phyloP scores from a whole-genome alignment of 2,888 invertebrate genomes.

The Hirtodrosophila alboralis region DNA sequence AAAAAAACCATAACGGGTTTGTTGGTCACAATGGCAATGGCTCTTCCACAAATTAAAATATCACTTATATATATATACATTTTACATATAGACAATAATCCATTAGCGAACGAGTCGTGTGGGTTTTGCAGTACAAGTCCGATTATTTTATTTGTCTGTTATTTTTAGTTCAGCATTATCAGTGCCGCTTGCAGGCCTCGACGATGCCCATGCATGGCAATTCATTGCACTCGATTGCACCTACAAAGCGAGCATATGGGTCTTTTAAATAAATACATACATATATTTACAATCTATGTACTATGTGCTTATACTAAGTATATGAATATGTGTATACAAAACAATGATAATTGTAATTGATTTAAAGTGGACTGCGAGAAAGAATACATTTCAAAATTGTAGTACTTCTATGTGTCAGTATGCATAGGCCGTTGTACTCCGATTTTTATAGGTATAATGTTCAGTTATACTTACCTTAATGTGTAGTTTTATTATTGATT shows the following conservation, averaged over 20 bases:
- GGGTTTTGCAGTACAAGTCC: not conserved
- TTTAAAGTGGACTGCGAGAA: slow-evolving; percentile 13
- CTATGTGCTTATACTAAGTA: slow-evolving; percentile 1
- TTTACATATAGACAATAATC: slow-evolving; percentile 12
- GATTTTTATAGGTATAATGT: slow-evolving; percentile 1
- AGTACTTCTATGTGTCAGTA: not conserved
- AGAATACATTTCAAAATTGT: slow-evolving; percentile 9
- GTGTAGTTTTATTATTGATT: not conserved
- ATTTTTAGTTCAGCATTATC: slow-evolving; percentile 55
- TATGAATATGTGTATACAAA: slow-evolving; percentile 14
- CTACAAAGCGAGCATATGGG: slow-evolving; percentile 30
- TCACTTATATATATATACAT: not conserved
- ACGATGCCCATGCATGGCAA: slow-evolving; percentile 37
- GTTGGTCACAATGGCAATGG: slow-evolving; percentile 37
- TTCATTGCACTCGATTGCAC: slow-evolving; percentile 56
- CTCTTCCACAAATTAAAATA: slow-evolving; percentile 73
- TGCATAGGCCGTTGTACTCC: not conserved
- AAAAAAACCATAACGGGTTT: slow-evolving; percentile 52
- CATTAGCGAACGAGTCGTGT: slow-evolving; percentile 1
- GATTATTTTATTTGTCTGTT: slow-evolving; percentile 35
- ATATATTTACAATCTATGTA: slow-evolving; percentile 1
- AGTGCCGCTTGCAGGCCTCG: slow-evolving; percentile 24
- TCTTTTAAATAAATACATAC: slow-evolving; percentile 19
- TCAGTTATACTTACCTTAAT: slow-evolving; percentile 14
- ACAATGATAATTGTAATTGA: slow-evolving; percentile 34